Evolutionary conservation across 2,888 invertebrate genomes (phyloP).

Genomic region (Meandrusa payeni): DNA sequence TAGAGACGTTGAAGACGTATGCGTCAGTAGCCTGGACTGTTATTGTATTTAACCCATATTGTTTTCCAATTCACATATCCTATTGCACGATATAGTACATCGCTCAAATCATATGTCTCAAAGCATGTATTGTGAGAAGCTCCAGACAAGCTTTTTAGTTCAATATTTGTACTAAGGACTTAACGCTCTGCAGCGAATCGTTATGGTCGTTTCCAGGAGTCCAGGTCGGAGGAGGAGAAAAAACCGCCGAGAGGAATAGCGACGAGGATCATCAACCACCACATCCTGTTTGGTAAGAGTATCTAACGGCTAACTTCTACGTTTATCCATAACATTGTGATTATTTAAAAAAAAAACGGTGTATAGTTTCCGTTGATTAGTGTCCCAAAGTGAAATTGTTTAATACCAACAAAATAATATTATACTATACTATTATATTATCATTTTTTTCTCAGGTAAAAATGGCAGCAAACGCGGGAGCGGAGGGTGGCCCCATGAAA

Average conservation of each 20-base stretch:
- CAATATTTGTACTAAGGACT: conserved; percentile 1
- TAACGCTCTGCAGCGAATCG: conserved; percentile 13
- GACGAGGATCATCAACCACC: conserved; percentile 78
- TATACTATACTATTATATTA: no score
- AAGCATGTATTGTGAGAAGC: conserved; percentile 5
- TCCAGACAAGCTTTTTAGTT: not conserved
- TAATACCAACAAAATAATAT: no score
- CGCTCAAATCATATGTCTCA: not conserved
- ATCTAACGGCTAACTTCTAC: not conserved
- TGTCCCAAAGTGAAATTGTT: no score
- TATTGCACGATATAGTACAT: conserved; percentile 31
- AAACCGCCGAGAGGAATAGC: conserved; percentile 76
- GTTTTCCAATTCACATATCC: no score
- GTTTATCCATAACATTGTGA: not conserved
- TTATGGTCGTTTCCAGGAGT: conserved; percentile 55
- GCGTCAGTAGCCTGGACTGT: no score
- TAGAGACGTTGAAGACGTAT: no score
- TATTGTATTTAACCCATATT: no score
- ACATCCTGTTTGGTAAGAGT: conserved; percentile 72
- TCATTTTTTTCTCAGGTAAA: conserved; percentile 53
- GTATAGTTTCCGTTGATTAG: no score
- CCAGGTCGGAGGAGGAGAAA: conserved; percentile 78
- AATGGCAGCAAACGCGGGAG: conserved; percentile 69
- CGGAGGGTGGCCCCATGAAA: conserved; percentile 64
- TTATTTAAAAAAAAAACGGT: no score